A percentile compares a stretch with the other conserved stretches of the same genome.
Conservation (phyloP, 2,113 vertebrate genomes). For the Phainopepla nitens region DNA sequence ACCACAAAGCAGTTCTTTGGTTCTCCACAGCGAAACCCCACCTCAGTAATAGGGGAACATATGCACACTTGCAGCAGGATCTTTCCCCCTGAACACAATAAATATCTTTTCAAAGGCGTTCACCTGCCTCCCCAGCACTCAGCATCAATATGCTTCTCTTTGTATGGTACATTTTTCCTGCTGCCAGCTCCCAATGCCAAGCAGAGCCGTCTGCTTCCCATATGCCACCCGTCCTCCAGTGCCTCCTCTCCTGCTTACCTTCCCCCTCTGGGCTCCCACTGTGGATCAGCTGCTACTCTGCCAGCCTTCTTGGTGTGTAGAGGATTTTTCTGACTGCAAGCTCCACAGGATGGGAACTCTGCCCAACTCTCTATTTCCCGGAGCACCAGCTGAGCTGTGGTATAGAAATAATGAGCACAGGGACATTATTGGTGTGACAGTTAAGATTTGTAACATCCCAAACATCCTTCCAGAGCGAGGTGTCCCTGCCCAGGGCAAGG, state of each 20-base stretch:
- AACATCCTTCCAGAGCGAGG: not conserved
- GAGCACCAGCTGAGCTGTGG: not conserved
- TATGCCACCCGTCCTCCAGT: constrained; percentile 34
- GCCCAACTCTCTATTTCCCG: not conserved
- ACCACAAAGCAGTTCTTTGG: not conserved
- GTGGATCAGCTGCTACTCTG: not conserved
- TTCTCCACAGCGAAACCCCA: not conserved
- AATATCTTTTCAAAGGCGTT: not conserved
- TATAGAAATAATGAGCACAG: not conserved
- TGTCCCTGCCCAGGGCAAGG: not conserved
- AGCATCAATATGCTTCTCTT: not conserved
- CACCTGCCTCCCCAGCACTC: not conserved
- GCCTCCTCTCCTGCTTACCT: constrained; percentile 29
- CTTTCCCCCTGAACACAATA: not conserved
- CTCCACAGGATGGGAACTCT: not conserved
- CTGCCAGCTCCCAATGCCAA: not conserved
- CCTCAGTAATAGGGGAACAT: not conserved
- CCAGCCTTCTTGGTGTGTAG: not conserved
- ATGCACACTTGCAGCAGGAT: not conserved
- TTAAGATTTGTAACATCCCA: not conserved
- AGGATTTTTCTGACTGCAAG: not conserved
- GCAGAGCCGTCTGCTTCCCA: constrained; percentile 34
- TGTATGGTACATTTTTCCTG: not conserved
- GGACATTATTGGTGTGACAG: not conserved
- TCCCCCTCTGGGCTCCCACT: not conserved